A percentile compares a stretch with the other conserved stretches of the same genome.
Conservation (phyloP, 1,140 invertebrate species). For the Periplaneta americana region DNA sequence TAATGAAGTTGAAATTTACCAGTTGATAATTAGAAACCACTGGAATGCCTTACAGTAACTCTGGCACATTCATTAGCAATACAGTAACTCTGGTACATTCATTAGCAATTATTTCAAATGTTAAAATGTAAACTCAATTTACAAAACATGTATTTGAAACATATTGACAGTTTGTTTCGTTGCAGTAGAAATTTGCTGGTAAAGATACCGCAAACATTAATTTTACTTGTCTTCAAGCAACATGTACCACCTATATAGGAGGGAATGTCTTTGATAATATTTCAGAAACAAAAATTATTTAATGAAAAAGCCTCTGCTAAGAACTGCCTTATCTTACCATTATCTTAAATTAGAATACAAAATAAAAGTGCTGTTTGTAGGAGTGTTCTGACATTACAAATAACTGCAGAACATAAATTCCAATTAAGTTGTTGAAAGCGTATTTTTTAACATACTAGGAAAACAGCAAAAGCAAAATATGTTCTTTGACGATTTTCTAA, state of each 20-base stretch:
- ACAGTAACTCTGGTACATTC: neutral
- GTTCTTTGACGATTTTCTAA: too few relatives aligned
- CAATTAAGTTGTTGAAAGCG: too few relatives aligned
- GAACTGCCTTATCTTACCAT: too few relatives aligned
- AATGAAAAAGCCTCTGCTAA: too few relatives aligned
- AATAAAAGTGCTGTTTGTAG: too few relatives aligned
- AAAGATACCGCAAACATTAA: neutral
- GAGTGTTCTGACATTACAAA: too few relatives aligned
- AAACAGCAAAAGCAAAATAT: too few relatives aligned
- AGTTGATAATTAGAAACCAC: neutral
- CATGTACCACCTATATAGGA: neutral
- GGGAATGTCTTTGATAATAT: too few relatives aligned
- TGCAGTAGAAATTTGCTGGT: neutral
- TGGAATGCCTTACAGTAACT: neutral
- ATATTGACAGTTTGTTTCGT: neutral
- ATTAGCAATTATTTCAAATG: neutral
- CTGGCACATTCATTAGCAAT: neutral
- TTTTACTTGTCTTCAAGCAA: neutral
- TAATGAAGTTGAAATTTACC: neutral
- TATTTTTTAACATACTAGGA: too few relatives aligned
- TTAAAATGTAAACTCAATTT: neutral
- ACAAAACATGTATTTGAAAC: neutral
- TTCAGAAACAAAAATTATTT: too few relatives aligned
- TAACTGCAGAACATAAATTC: too few relatives aligned
- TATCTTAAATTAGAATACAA: too few relatives aligned